A percentile compares a stretch with the other conserved stretches of the same genome.
phyloP scores from a whole-genome alignment of 2,797 vertebrate genomes.

The Toxotes lorentzi region DNA sequence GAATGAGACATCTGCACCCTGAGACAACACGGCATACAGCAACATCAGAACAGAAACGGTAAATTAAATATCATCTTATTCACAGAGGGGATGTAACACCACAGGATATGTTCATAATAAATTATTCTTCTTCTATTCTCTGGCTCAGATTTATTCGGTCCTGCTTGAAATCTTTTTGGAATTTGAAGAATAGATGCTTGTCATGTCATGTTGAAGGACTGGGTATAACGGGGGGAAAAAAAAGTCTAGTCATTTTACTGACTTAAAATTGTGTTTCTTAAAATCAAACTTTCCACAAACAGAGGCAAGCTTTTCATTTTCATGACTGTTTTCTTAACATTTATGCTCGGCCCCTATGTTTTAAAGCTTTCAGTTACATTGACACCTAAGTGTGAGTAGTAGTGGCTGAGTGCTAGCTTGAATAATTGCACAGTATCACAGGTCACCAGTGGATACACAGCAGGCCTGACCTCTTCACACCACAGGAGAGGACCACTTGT shows the following conservation, averaged over 20 bases:
- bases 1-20: constrained; percentile 33
- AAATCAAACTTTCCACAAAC: not conserved
- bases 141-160: constrained; percentile 5
- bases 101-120: constrained; percentile 3
- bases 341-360: not conserved
- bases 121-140: constrained; percentile 7
- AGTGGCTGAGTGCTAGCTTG: constrained; percentile 18
- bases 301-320: not conserved
- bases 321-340: not conserved
- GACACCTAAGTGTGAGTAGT: constrained; percentile 12
- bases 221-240: not conserved
- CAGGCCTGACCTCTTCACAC: constrained; percentile 19
- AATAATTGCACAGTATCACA: constrained; percentile 41
- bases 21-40: not conserved
- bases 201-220: not conserved
- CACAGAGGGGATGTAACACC: constrained; percentile 9
- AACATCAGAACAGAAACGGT: constrained; percentile 24
- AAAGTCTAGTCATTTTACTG: not conserved
- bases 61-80: constrained; percentile 27
- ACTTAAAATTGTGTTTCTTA: not conserved
- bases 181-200: not conserved
- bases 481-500: not conserved
- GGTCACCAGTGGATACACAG: constrained; percentile 30
- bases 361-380: constrained; percentile 2
- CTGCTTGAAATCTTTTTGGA: not conserved